Base-by-base conservation (phyloP, 2,888 invertebrate genomes). In the Heliconius erato region DNA sequence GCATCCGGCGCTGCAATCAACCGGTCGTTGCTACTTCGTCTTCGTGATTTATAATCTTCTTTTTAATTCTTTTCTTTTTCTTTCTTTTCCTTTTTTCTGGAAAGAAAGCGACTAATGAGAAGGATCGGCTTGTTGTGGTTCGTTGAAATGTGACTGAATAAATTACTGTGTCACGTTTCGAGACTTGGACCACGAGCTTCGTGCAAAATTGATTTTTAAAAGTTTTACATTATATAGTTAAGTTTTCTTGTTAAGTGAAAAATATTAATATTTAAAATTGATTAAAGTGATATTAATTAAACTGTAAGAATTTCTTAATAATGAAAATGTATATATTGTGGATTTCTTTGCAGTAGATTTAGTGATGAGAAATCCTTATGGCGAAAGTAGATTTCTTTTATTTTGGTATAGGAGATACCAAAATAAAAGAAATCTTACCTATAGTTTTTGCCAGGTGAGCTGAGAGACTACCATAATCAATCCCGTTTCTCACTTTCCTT, bases 1-100 rank as follows among this genome's bases (percentile, higher is more conserved):
- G 93, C 93, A 91, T 91, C 91, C 91, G 92, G 89, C 88, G 88
- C 86, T 86, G 91, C 91, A 92, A 94, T 94, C 93, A 94, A 91
- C 90, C 91, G 94, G 94, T 93, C 94, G 91, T 94, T 94, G 94
- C 90, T 90, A 92, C 93, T 91, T 86, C 87, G 78, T 76, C 87
- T 85, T 87, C 86, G 87, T 86, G 85, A 86, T 86, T 84, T 84
- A 84, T 84, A 85, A 35, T 82, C 79, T 85, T 63, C 80, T 84
- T 82, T 83, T 83, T 82, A 68, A 78, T 63, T 80, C 81, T 83
- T 83, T 63, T 63, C 63, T 59, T 59, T 80, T 83, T 9, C 14
- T 44, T 14, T 44, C 44, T 44, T 49, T 14, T 49, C 23, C 19
- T 79, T 84, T 82, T 69, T 76, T 71, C 23, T 79, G 59, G 67